Conservation (phyloP, 2,888 invertebrate species). For the Andrena camellia region DNA sequence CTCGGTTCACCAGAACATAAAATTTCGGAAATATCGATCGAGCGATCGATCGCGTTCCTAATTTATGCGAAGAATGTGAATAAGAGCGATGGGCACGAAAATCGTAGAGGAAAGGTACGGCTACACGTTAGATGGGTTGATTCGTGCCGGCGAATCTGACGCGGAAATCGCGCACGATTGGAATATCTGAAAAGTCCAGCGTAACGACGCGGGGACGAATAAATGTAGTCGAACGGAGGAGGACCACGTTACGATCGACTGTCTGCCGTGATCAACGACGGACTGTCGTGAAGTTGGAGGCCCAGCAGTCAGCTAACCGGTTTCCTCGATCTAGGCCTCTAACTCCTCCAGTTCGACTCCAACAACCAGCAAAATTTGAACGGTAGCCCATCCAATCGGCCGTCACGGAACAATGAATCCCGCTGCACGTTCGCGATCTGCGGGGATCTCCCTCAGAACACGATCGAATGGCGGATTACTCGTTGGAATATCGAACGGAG, state of each 20-base stretch:
- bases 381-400: slow-evolving; percentile 8
- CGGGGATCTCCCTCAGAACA: not conserved
- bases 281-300: slow-evolving; percentile 49
- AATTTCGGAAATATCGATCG: slow-evolving; percentile 4
- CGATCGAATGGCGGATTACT: not conserved
- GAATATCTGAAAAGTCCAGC: slow-evolving; percentile 21
- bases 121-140: not conserved
- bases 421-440: not conserved
- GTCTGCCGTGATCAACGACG: slow-evolving; percentile 34
- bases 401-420: not conserved
- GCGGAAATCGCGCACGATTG: not conserved
- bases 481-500: not conserved
- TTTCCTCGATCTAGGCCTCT: slow-evolving; percentile 41
- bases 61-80: slow-evolving; percentile 1
- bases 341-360: slow-evolving; percentile 26
- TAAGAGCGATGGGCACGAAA: not conserved
- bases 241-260: slow-evolving; percentile 27
- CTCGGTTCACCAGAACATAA: not conserved
- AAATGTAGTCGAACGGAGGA: slow-evolving; percentile 16
- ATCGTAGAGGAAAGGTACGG: not conserved
- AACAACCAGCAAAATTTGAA: slow-evolving; percentile 34
- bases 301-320: slow-evolving; percentile 47
- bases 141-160: not conserved
- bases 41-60: slow-evolving; percentile 13
- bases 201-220: not conserved